Evolutionary conservation across 2,888 invertebrate genomes (phyloP), one percentile per base, ranked within the genome.

Genomic region (Laspeyria flexula): DNA sequence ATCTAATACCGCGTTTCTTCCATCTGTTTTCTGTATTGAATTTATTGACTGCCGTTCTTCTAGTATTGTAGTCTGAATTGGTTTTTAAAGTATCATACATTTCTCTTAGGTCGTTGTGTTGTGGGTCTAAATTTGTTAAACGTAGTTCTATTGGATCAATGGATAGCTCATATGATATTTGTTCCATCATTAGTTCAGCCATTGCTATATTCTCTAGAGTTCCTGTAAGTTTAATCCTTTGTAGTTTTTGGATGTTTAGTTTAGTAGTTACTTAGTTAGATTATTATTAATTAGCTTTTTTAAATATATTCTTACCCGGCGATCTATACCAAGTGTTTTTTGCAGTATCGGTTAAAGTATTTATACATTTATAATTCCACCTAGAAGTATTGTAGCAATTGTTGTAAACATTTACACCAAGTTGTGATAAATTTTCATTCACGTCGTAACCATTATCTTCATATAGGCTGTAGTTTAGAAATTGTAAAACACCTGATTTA

Each of bases 1-100:
- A 71, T 6, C 94, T 79, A 1, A 95, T 79, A 0, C 95, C 96
- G 42, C 93, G 92, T 78, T 96, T 96, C 65, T 94, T 95, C 96
- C 96, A 96, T 43, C 95, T 87, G 80, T 96, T 96, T 23, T 92
- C 88, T 40, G 69, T 60, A 65, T 95, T 95, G 67, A 92, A 95
- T 33, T 79, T 74, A 13, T 88, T 80, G 0, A 94, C 83, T 9
- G 73, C 78, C 13, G 67, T 65, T 60, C 80, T 83, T 39, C 94
- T 77, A 5, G 75, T 69, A 0, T 81, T 77, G 60, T 89, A 94
- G 21, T 94, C 84, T 0, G 58, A 49, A 25, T 44, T 42, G 3
- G 33, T 27, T 0, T 45, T 43, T 6, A 49, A 5, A 4, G 48
- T 30, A 3, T 59, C 25, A 7, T 49, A 10, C 34, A 59, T 48